Evolutionary conservation across 2,888 invertebrate species (phyloP).

Genomic region (Parascotia fuliginaria): DNA sequence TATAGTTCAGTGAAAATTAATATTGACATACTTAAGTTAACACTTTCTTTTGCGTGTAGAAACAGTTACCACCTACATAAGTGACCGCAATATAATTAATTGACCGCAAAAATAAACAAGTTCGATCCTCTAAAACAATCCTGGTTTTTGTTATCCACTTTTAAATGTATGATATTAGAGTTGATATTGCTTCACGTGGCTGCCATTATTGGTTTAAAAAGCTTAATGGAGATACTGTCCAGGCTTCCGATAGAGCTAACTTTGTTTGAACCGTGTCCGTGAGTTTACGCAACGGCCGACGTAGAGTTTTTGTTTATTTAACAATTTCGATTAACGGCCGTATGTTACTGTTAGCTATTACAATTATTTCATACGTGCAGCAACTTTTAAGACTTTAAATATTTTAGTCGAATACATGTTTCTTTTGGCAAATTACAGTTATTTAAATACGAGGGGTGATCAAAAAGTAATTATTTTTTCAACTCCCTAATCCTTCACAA

Average conservation of each 20-base stretch:
- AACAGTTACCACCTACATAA: conserved; percentile 6
- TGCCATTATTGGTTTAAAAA: conserved; percentile 22
- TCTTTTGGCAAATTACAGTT: too few relatives aligned
- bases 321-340: conserved; percentile 19
- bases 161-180: conserved; percentile 13
- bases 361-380: background rate
- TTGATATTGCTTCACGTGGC: conserved; percentile 13
- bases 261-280: conserved; percentile 34
- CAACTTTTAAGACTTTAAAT: background rate
- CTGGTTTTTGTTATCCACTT: conserved; percentile 1
- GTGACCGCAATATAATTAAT: conserved; percentile 32
- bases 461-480: too few relatives aligned
- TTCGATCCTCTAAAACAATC: conserved; percentile 7
- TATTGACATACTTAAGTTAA: conserved; percentile 9
- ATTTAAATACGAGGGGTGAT: too few relatives aligned
- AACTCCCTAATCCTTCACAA: too few relatives aligned
- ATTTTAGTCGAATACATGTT: too few relatives aligned
- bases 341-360: conserved; percentile 7
- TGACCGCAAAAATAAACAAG: conserved; percentile 39
- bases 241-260: conserved; percentile 45
- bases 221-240: conserved; percentile 48
- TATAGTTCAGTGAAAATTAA: too few relatives aligned
- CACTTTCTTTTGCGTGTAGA: conserved; percentile 7
- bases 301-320: conserved; percentile 33
- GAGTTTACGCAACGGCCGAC: conserved; percentile 31